Percentiles rank a stretch among this genome's conserved stretches.
Evolutionary conservation across 2,113 vertebrate genomes (phyloP).

Genomic region (Halcyon senegalensis): DNA sequence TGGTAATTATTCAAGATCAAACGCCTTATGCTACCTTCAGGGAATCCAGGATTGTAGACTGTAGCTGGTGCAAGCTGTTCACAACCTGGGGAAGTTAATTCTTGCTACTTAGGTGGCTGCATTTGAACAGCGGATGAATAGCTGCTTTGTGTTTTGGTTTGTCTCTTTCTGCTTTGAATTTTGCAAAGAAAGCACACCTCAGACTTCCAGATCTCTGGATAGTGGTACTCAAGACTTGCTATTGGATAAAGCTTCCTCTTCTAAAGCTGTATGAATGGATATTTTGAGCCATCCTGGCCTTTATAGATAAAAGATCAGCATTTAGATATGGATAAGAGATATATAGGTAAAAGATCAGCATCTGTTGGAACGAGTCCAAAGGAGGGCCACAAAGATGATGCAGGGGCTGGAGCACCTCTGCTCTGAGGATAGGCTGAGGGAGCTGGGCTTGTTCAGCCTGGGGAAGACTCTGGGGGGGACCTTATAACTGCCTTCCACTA

Average conservation of each 20-base stretch:
- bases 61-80: neutral
- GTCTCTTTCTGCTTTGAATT: neutral
- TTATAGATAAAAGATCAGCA: neutral
- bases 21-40: neutral
- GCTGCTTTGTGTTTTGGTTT: neutral
- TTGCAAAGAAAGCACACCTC: neutral
- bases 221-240: neutral
- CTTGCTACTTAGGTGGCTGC: neutral
- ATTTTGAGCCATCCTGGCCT: neutral
- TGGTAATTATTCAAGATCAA: neutral
- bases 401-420: too few relatives aligned
- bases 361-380: too few relatives aligned
- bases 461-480: too few relatives aligned
- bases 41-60: neutral
- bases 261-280: neutral
- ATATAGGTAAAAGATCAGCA: too few relatives aligned
- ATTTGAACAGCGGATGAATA: neutral
- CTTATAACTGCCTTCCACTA: too few relatives aligned
- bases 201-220: neutral
- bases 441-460: too few relatives aligned
- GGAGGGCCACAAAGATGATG: too few relatives aligned
- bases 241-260: neutral
- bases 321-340: neutral
- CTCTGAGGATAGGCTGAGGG: too few relatives aligned
- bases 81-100: neutral